These are phyloP conservation scores for Shinisaurus crocodilurus DNA, from an alignment of 2,113 vertebrate genomes.

Conservation along the genomic window DNA sequence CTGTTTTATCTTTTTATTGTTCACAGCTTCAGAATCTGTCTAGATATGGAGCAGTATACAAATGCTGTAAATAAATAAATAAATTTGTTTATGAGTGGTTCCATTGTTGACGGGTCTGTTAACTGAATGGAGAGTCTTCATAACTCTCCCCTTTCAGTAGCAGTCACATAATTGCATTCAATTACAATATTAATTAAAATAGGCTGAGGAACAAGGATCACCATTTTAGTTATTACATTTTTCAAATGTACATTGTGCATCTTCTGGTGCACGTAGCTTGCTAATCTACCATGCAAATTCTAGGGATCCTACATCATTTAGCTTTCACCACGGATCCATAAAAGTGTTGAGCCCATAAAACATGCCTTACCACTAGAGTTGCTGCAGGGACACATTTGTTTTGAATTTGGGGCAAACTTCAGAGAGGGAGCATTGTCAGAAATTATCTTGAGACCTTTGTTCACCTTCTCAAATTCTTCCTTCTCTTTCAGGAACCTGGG, in stretches of 20 bases:
- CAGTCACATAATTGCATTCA: not conserved
- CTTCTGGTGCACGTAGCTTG: not conserved
- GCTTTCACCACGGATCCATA: not conserved
- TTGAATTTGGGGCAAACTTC: not conserved
- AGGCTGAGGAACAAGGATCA: not conserved
- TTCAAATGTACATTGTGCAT: not conserved
- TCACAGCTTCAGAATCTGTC: too few relatives aligned
- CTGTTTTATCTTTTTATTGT: too few relatives aligned
- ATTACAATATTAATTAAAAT: not conserved
- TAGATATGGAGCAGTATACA: too few relatives aligned
- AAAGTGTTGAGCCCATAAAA: not conserved
- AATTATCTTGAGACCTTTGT: not conserved
- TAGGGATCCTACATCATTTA: not conserved
- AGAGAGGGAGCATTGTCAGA: not conserved
- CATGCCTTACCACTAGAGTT: fast-evolving
- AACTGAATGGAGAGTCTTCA: not conserved
- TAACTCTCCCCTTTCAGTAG: not conserved
- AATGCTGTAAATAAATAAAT: too few relatives aligned
- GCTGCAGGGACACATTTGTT: conserved; percentile 20
- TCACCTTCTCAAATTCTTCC: conserved; percentile 19
- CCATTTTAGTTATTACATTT: not conserved
- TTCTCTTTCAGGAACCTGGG: not conserved
- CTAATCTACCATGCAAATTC: not conserved
- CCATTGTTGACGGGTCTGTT: not conserved
- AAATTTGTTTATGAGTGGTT: not conserved